Percentiles rank a stretch among this genome's conserved stretches.
phyloP scores from a whole-genome alignment of 2,113 vertebrate species.

The Calyptommatus sinebrachiatus region DNA sequence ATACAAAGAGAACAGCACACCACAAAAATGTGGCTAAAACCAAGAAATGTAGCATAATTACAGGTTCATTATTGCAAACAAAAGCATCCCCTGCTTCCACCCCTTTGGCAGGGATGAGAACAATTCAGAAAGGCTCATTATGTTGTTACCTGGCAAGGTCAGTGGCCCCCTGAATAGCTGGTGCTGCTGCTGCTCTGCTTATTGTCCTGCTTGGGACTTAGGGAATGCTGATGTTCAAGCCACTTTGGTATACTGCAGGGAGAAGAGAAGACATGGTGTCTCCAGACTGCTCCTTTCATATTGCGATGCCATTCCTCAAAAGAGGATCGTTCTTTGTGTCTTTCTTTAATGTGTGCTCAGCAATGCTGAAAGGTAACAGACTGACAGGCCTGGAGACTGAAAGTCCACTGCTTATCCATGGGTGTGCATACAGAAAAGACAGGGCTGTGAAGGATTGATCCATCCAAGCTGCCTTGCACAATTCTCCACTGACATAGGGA shows the following conservation, averaged over 20 bases:
- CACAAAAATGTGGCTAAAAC: slow-evolving; percentile 67
- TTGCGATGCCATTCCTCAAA: slow-evolving; percentile 39
- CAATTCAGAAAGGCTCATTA: slow-evolving; percentile 71
- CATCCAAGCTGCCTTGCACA: not conserved
- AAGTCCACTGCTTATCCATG: slow-evolving; percentile 12
- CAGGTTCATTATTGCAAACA: slow-evolving; percentile 73
- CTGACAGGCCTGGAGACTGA: not conserved
- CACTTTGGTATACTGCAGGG: slow-evolving; percentile 6
- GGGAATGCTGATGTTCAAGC: slow-evolving; percentile 47
- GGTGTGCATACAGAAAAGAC: not conserved
- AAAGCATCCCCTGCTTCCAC: slow-evolving; percentile 69
- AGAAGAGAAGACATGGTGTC: slow-evolving; percentile 43
- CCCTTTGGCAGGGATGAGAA: slow-evolving; percentile 68
- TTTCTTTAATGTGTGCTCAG: not conserved
- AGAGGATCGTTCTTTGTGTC: slow-evolving; percentile 33
- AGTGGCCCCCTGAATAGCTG: slow-evolving; percentile 60
- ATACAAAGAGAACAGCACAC: slow-evolving; percentile 68
- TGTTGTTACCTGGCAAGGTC: slow-evolving; percentile 69
- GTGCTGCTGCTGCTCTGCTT: slow-evolving; percentile 48
- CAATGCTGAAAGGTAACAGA: not conserved
- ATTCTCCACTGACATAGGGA: not conserved
- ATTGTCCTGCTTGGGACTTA: slow-evolving; percentile 46
- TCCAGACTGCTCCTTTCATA: slow-evolving; percentile 19
- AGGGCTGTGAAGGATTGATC: not conserved
- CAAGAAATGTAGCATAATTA: slow-evolving; percentile 73